Evolutionary conservation across 2,113 vertebrate species (phyloP).

Genomic region (Corythornis madagascariensis): DNA sequence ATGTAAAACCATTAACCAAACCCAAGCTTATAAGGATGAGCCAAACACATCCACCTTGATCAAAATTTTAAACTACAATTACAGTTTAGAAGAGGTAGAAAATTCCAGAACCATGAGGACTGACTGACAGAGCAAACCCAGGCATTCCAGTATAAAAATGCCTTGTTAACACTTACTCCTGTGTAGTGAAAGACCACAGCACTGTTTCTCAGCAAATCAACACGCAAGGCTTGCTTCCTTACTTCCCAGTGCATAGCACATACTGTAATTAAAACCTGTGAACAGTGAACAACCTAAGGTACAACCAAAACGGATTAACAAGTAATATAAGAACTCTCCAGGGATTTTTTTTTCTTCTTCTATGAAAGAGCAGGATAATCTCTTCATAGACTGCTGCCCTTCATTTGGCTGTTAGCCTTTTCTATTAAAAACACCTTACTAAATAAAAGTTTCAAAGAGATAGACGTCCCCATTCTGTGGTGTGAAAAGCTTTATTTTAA

Average conservation of each 20-base stretch:
- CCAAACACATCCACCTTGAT: neutral
- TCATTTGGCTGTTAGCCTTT: neutral
- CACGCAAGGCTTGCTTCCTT: neutral
- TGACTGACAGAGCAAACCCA: neutral
- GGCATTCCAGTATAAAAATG: neutral
- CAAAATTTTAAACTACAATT: neutral
- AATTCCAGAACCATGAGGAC: neutral
- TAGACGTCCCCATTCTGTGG: neutral
- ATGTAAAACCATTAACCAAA: neutral
- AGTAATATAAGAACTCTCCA: neutral
- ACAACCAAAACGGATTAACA: neutral
- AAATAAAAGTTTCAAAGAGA: neutral
- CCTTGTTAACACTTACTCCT: neutral
- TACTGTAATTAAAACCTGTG: neutral
- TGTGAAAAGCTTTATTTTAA: constrained; percentile 6
- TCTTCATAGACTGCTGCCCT: neutral
- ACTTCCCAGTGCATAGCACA: neutral
- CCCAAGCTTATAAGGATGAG: neutral
- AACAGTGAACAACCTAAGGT: neutral
- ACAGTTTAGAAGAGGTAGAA: neutral
- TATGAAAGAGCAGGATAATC: neutral
- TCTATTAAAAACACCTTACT: neutral
- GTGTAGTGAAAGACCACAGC: neutral
- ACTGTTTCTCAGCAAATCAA: neutral
- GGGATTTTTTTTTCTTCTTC: neutral